Evolutionary conservation across 2,113 vertebrate genomes (phyloP), one percentile per base, ranked within the genome.

Genomic region (Neopipo cinnamomea): DNA sequence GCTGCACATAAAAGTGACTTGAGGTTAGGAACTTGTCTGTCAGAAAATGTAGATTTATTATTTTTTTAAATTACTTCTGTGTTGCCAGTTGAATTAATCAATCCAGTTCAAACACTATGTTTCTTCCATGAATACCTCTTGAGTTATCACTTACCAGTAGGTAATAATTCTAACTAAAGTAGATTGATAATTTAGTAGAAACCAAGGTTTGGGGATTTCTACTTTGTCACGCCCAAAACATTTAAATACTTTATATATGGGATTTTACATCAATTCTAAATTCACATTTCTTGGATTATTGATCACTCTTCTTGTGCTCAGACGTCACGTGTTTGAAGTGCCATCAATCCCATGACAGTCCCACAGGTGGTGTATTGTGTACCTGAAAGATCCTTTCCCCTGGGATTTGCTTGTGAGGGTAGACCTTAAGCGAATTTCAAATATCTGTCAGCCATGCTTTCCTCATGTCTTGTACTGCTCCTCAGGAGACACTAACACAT

Each of bases 331-430:
- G 10, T 63, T 47, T 72, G 67, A 75, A 58, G 31, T 10, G 17
- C 17, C 41, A 56, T 25, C 56, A 87, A 19, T n/a, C 47, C 66
- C 28, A 15, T 10, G 56, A 41, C 52, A 61, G 33, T 31, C 21
- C 0, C 0, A 22, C 0, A 9, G 19, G 39, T 63, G 12, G 0
- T 82, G n/a, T 30, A 17, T 14, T 65, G 30, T 3, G 3, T 8
- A 49, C 52, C 31, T 58, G 46, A 18, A 70, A 85, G 14, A 52
- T 33, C 5, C 14, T 52, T 16, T 73, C 44, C 25, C 17, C n/a
- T 39, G 62, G 30, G 62, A 44, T 82, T 72, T 82, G 10, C 37
- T n/a, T 47, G 25, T 11, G 13, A 76, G 41, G n/a, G 7, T 23
- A 46, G 7, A 70, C 6, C 24, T 66, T 53, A 56, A 89, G 15